These are phyloP conservation scores for Antheraea pernyi DNA, from an alignment of 1,140 invertebrate species.

Conservation along the genomic window DNA sequence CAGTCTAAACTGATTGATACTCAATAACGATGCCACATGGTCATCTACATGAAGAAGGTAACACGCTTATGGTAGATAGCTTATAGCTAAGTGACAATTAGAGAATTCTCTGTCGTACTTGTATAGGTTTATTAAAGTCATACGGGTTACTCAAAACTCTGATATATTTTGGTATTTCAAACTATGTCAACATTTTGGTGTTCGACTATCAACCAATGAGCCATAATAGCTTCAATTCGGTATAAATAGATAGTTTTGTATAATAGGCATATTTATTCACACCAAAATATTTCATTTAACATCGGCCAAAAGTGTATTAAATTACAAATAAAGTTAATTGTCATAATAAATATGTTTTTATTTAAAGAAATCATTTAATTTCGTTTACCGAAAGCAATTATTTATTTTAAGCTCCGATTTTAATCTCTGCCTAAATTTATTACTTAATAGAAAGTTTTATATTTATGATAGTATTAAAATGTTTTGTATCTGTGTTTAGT, in stretches of 20 bases:
- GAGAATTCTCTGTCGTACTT: too few species aligned
- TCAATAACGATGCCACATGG: too few species aligned
- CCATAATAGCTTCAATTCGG: too few species aligned
- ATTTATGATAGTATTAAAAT: background rate
- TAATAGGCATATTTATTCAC: background rate
- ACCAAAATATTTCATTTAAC: background rate
- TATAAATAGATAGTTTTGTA: background rate
- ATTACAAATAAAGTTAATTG: background rate
- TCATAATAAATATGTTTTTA: background rate
- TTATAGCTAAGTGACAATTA: too few species aligned
- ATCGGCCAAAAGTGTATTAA: background rate
- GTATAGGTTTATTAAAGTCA: too few species aligned
- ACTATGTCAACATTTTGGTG: too few species aligned
- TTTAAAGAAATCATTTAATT: constrained; percentile 2
- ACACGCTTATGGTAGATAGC: too few species aligned
- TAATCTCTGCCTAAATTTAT: background rate
- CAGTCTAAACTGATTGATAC: too few species aligned
- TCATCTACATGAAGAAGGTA: too few species aligned
- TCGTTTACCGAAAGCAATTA: background rate
- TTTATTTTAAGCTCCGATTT: background rate
- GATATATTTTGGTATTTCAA: too few species aligned
- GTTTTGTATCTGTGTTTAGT: background rate
- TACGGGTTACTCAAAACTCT: too few species aligned
- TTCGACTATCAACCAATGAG: too few species aligned
- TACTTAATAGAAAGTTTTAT: background rate